A percentile compares a stretch with the other conserved stretches of the same genome.
These are phyloP conservation scores for Hypocryptadius cinnamomeus DNA, from an alignment of 2,113 vertebrate species.

Conservation along the genomic window DNA sequence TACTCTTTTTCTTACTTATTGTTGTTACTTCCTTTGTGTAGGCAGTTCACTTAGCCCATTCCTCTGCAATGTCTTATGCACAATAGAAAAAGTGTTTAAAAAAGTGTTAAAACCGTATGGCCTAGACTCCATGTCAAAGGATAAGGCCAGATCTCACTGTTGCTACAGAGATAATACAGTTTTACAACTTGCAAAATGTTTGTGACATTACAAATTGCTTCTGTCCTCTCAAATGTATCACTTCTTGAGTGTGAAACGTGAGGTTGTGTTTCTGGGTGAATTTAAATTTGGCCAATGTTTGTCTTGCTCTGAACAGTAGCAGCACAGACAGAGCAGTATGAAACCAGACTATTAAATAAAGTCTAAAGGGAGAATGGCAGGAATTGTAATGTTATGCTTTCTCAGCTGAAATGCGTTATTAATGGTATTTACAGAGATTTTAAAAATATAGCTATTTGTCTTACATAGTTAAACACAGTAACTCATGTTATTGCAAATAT, in stretches of 20 bases:
- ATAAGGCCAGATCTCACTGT: neutral
- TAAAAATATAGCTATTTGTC: neutral
- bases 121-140: neutral
- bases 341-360: slow-evolving; percentile 35
- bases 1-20: neutral
- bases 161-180: neutral
- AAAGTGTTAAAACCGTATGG: neutral
- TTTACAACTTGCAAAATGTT: neutral
- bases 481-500: neutral
- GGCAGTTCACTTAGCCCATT: neutral
- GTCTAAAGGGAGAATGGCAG: neutral
- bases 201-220: neutral
- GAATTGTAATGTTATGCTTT: neutral
- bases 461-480: neutral
- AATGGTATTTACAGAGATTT: slow-evolving; percentile 2
- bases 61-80: neutral
- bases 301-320: neutral
- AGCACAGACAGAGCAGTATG: neutral
- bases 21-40: neutral
- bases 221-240: neutral
- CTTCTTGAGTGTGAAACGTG: neutral
- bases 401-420: neutral
- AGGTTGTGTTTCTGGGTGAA: neutral
- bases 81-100: neutral
- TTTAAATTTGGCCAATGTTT: neutral